Evolutionary conservation across 64 coral and sea anemone species (phyloP).

Genomic region (Hydrozoanthus tunicans): DNA sequence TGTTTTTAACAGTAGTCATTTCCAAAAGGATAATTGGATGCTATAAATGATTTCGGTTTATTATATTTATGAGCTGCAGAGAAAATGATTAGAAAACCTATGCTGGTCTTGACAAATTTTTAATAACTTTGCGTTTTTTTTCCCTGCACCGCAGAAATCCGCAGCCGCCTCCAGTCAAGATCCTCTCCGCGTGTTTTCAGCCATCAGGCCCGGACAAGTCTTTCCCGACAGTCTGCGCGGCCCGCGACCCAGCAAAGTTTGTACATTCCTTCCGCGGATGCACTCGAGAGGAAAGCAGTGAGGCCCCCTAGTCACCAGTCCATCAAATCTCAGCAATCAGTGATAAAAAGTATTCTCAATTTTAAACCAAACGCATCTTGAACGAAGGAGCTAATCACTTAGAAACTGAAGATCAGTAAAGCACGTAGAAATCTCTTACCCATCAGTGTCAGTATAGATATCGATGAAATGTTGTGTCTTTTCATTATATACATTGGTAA

Average conservation of each 20-base stretch:
- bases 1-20: too few species aligned
- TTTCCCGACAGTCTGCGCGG: constrained; percentile 74
- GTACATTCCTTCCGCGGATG: constrained; percentile 78
- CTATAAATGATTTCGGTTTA: too few species aligned
- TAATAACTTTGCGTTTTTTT: background rate
- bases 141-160: constrained; percentile 73
- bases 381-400: background rate
- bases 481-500: too few species aligned
- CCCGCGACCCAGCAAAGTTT: constrained; percentile 85
- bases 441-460: too few species aligned
- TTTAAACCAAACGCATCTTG: constrained; percentile 78
- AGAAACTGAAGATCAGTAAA: too few species aligned
- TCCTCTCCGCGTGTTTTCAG: constrained; percentile 93
- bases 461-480: too few species aligned
- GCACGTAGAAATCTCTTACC: too few species aligned
- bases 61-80: too few species aligned
- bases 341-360: constrained; percentile 88
- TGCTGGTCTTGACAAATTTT: background rate
- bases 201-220: constrained; percentile 70
- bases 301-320: constrained; percentile 99
- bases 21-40: too few species aligned
- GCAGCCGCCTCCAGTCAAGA: constrained; percentile 91
- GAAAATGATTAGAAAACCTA: too few species aligned
- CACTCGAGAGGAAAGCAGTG: constrained; percentile 67
- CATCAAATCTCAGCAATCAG: constrained; percentile 98